Evolutionary conservation across 1,140 invertebrate species (phyloP), one percentile per base, ranked within the genome.

Genomic region (Amphibalanus amphitrite): DNA sequence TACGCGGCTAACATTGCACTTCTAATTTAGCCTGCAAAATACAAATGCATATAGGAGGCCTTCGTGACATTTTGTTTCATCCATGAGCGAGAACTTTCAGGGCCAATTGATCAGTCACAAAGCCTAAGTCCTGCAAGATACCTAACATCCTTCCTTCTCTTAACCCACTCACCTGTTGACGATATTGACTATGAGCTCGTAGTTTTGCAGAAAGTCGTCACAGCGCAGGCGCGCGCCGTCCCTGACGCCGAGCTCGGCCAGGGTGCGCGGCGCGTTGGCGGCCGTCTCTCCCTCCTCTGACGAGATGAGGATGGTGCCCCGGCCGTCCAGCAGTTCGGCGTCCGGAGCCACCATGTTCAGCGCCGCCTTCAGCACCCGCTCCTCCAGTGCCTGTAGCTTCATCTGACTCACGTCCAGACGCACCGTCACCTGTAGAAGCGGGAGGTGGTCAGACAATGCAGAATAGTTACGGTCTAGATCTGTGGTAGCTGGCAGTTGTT

Each of bases 311-410:
- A 98, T 83, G 23, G 80, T 88, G 0, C 83, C 83, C 79, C 76
- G 75, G 28, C 75, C 75, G 69, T 75, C 74, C 20, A 67, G 71
- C 30, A 96, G 85, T 72, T 91, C 89, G 0, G 93, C 93, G 82
- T 99, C 96, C 0, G 97, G 96, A 28, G 91, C 90, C 38, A 95
- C 86, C 92, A 99, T 96, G 76, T 93, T 91, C 3, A 98, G 81
- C 67, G 85, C 83, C 73, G 87, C 87, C 70, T 96, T 94, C 30
- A 98, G 83, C 33, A 98, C 85, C 69, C 89, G 87, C 33, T 91
- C 88, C 71, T 92, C 89, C 0, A 98, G 85, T 71, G 89, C 87
- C 78, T 90, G 90, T 0, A 97, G 85, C 0, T 88, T 94, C 76
- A 95, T 85, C 72, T 85, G 87, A 26, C 88, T 85, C 0, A 90